phyloP scores from a whole-genome alignment of 2,888 invertebrate genomes.

The Xiphydria camelus region DNA sequence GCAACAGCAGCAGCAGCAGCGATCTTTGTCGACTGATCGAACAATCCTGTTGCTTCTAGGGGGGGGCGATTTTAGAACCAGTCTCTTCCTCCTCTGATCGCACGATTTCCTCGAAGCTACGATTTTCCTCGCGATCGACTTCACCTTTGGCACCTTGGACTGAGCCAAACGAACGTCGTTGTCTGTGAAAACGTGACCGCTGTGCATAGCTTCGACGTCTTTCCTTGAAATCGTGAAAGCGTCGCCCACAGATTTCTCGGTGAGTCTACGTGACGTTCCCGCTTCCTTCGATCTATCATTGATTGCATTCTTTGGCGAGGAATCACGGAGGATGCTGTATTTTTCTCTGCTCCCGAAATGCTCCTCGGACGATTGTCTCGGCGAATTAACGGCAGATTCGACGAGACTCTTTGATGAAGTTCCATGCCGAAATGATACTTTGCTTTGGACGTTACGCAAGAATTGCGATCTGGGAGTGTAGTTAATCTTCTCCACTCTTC shows the following conservation, averaged over 20 bases:
- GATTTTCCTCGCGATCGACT: not conserved
- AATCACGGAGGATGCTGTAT: not conserved
- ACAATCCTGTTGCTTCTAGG: not conserved
- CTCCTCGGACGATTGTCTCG: not conserved
- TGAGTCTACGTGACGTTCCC: not conserved
- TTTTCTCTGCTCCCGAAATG: not conserved
- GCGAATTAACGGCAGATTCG: no score
- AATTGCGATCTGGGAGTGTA: constrained; percentile 15
- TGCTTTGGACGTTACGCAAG: constrained; percentile 11
- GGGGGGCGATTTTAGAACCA: not conserved
- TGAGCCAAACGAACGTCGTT: not conserved
- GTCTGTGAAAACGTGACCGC: not conserved
- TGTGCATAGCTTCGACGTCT: not conserved
- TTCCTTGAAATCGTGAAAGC: no score
- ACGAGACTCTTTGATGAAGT: no score
- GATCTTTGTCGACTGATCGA: not conserved
- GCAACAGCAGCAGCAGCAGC: not conserved
- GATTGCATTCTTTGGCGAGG: not conserved
- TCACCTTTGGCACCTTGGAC: not conserved
- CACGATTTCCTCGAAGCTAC: not conserved
- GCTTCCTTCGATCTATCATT: not conserved
- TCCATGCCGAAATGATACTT: constrained; percentile 3
- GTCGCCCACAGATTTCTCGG: no score
- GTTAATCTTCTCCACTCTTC: constrained; percentile 9
- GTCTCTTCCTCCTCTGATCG: not conserved